Conservation (phyloP, 2,797 vertebrate species). For the Gobio occitaniae region DNA sequence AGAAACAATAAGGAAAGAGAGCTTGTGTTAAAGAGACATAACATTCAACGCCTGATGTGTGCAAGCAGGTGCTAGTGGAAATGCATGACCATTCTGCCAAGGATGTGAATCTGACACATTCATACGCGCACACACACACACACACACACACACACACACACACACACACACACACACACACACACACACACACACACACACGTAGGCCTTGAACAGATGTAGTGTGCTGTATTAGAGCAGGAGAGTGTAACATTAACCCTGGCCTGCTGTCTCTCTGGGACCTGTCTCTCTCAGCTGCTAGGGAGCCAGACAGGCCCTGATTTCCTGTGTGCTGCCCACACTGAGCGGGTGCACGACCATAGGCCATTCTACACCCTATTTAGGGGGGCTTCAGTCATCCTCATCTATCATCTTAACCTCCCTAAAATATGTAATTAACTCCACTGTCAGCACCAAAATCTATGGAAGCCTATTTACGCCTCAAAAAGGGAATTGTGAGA, state of each 20-base stretch:
- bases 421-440: constrained; percentile 28
- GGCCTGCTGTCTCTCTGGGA: constrained; percentile 45
- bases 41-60: constrained; percentile 29
- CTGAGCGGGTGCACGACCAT: constrained; percentile 11
- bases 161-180: constrained; percentile 61
- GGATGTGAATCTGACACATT: constrained; percentile 42
- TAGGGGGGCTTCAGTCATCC: not conserved
- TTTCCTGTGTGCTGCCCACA: constrained; percentile 35
- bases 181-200: constrained; percentile 64
- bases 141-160: constrained; percentile 65
- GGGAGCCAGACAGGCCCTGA: constrained; percentile 29
- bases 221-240: constrained; percentile 36
- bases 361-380: constrained; percentile 24
- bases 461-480: not conserved
- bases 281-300: constrained; percentile 37
- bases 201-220: constrained; percentile 58
- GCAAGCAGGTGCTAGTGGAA: constrained; percentile 22
- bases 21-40: constrained; percentile 44
- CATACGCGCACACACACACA: constrained; percentile 43
- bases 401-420: constrained; percentile 18
- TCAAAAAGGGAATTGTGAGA: not conserved
- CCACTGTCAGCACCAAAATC: constrained; percentile 19
- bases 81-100: constrained; percentile 24
- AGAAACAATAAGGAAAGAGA: constrained; percentile 33
- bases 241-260: constrained; percentile 56